A percentile compares a stretch with the other conserved stretches of the same genome.
Conservation (phyloP, 92 coral and sea anemone species). For the Palythoa grandis region DNA sequence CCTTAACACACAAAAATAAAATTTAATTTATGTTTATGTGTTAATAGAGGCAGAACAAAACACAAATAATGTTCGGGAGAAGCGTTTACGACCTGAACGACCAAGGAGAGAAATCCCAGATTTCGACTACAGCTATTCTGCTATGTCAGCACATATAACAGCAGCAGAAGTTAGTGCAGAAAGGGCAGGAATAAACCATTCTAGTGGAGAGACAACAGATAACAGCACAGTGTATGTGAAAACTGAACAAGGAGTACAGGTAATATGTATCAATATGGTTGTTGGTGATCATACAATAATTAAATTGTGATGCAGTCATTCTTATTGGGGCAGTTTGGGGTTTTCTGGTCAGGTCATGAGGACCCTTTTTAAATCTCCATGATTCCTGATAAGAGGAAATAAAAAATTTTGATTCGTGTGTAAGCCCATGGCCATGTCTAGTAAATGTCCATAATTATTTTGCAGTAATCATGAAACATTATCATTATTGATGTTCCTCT, state of each 20-base stretch:
- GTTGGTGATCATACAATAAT: too few relatives aligned
- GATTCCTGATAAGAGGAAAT: too few relatives aligned
- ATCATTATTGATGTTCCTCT: too few relatives aligned
- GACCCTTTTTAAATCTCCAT: too few relatives aligned
- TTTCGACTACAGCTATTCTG: slow-evolving; percentile 84
- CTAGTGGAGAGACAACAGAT: slow-evolving; percentile 38
- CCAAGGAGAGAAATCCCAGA: slow-evolving; percentile 95
- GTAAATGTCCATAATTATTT: too few relatives aligned
- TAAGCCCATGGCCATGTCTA: too few relatives aligned
- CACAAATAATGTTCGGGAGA: slow-evolving; percentile 62
- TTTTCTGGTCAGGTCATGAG: too few relatives aligned
- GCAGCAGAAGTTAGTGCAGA: slow-evolving; percentile 44
- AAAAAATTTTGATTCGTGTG: too few relatives aligned
- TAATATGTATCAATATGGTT: neutral
- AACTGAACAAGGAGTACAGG: slow-evolving; percentile 37
- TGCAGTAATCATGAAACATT: too few relatives aligned
- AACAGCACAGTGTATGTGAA: slow-evolving; percentile 16
- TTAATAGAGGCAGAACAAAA: slow-evolving; percentile 50
- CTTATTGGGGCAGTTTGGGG: too few relatives aligned
- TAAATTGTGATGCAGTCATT: too few relatives aligned
- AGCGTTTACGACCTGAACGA: slow-evolving; percentile 89
- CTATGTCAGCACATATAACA: slow-evolving; percentile 41
- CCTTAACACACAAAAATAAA: too few relatives aligned
- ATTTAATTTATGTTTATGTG: neutral
- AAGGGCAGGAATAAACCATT: slow-evolving; percentile 28